Base-by-base conservation (phyloP, 2,888 invertebrate genomes). In the Pemphredon lugubris region DNA sequence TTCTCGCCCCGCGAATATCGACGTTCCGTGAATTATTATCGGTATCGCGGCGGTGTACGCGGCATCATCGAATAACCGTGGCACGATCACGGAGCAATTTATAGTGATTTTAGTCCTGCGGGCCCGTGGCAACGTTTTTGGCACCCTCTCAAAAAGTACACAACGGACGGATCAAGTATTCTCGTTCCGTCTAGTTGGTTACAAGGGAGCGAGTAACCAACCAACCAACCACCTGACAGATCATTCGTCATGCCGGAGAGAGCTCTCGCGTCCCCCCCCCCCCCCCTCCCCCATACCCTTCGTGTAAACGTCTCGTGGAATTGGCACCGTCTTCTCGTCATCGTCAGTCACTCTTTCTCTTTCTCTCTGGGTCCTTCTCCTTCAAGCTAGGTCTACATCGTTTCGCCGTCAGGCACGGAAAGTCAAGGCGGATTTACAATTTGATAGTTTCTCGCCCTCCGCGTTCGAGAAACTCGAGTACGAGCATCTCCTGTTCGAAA, bases 161-260 rank as follows among this genome's bases (percentile, higher is more conserved):
- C 60, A 45, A 48, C 45, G 61, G 55, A n/a, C 16, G 47, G 48
- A 59, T 70, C 75, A 60, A 63, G 67, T 61, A 50, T 57, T 54
- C 57, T 54, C 32, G 57, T 40, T 51, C 42, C 73, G 61, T 53
- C 47, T 65, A 55, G 54, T 44, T 47, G 44, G 14, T 47, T 53
- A 55, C 50, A 54, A 47, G 47, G 44, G 47, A 39, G 51, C 70
- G 13, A 59, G 58, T 63, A 80, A 71, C 81, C 70, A 67, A 63
- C 54, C 67, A 76, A 81, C 79, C 60, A 80, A 71, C 81, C 70
- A 67, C 65, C 54, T 69, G 79, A 81, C 79, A 70, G 82, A 81
- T 81, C 79, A 81, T 81, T 81, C 79, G 76, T 81, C 82, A 80
- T 60, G 53, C 21, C 32, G 23, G 18, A 30, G 23, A n/a, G n/a